Conservation (phyloP, 2,113 vertebrate genomes). For the Prunella himalayana region DNA sequence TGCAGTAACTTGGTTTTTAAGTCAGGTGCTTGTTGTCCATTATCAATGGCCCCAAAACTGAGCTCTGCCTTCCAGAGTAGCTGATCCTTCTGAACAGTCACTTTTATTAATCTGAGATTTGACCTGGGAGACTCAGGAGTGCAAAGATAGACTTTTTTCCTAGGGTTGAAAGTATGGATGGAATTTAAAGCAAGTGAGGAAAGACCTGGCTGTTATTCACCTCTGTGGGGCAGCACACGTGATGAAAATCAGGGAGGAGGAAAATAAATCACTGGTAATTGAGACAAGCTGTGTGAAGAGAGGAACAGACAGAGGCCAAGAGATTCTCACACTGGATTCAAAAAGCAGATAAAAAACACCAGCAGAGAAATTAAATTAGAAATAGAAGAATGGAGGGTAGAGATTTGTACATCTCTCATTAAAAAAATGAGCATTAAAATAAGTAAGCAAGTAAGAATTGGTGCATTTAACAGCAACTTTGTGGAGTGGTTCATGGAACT, state of each 20-base stretch:
- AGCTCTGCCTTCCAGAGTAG: not conserved
- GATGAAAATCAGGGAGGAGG: not conserved
- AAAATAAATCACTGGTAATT: not conserved
- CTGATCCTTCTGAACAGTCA: not conserved
- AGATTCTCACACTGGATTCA: not conserved
- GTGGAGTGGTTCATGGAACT: not conserved
- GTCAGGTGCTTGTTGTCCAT: not conserved
- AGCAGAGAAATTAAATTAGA: not conserved
- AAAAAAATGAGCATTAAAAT: not conserved
- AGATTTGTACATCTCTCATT: not conserved
- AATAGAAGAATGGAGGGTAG: not conserved
- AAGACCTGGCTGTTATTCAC: not conserved
- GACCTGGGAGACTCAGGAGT: not conserved
- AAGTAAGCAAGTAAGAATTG: not conserved
- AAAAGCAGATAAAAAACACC: not conserved
- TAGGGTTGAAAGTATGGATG: not conserved
- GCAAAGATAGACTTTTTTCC: not conserved
- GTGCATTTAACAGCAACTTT: not conserved
- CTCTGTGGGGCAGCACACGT: not conserved
- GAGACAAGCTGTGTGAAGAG: not conserved
- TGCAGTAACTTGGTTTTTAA: not conserved
- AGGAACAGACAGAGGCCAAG: not conserved
- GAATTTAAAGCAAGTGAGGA: conserved; percentile 9
- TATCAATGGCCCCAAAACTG: not conserved
- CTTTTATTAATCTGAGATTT: not conserved